These are phyloP conservation scores for Apteryx mantelli DNA, from an alignment of 2,113 vertebrate species.

Conservation along the genomic window DNA sequence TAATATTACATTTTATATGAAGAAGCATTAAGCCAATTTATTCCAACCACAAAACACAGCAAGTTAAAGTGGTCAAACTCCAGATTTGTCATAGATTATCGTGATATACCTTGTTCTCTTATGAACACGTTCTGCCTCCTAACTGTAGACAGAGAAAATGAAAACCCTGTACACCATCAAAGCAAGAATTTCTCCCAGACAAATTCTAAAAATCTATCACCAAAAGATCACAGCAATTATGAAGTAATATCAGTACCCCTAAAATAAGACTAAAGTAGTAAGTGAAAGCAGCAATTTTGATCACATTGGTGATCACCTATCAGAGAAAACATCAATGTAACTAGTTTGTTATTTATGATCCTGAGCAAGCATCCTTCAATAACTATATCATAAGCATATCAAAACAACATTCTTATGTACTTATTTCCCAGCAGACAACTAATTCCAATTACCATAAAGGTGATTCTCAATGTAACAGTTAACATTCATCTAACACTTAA, in stretches of 20 bases:
- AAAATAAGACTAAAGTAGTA: neutral
- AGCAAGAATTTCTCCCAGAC: neutral
- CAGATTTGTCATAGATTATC: neutral
- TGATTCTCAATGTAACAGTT: neutral
- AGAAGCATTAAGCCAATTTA: neutral
- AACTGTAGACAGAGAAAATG: neutral
- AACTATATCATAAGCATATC: neutral
- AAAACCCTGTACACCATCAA: neutral
- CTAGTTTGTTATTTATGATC: neutral
- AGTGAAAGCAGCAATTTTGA: neutral
- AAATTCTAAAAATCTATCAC: neutral
- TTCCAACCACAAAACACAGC: neutral
- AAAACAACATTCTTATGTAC: neutral
- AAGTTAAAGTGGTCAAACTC: neutral
- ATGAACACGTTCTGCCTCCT: neutral
- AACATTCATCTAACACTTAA: neutral
- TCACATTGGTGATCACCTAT: neutral
- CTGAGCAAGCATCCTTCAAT: neutral
- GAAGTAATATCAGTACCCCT: neutral
- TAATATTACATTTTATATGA: neutral
- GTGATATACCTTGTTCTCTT: rapidly evolving
- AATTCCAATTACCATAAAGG: neutral
- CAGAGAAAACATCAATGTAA: neutral
- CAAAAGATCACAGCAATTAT: neutral
- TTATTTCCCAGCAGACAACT: neutral